Conservation (phyloP, 2,888 invertebrate genomes). For the Drosophila kanekoi region DNA sequence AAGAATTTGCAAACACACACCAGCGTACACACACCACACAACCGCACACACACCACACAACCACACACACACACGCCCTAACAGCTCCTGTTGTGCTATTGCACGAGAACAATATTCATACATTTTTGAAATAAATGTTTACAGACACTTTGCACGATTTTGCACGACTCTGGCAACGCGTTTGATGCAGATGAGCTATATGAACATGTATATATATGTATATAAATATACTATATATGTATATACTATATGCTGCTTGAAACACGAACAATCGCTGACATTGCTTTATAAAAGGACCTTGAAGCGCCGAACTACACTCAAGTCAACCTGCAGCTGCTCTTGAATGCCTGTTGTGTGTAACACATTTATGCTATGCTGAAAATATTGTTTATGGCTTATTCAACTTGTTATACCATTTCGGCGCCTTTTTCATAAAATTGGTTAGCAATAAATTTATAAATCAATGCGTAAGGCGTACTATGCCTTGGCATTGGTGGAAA, state of each 20-base stretch:
- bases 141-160: conserved; percentile 64
- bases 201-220: background rate
- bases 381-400: conserved; percentile 20
- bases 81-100: background rate
- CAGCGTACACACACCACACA: conserved; percentile 16
- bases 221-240: background rate
- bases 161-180: conserved; percentile 26
- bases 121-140: conserved; percentile 47
- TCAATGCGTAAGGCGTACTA: too few relatives aligned
- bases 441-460: too few relatives aligned
- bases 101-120: conserved; percentile 29
- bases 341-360: background rate
- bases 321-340: conserved; percentile 6
- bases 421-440: background rate
- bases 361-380: too few relatives aligned
- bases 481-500: too few relatives aligned
- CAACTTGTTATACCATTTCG: conserved; percentile 12
- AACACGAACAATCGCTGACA: conserved; percentile 6
- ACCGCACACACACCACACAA: conserved; percentile 8
- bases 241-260: conserved; percentile 2
- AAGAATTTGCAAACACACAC: conserved; percentile 3
- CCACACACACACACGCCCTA: background rate
- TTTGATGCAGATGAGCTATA: conserved; percentile 45
- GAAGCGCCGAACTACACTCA: conserved; percentile 2
- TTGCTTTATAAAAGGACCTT: conserved; percentile 10